Evolutionary conservation across 1,140 invertebrate genomes (phyloP).

Genomic region (Laupala kohalensis): DNA sequence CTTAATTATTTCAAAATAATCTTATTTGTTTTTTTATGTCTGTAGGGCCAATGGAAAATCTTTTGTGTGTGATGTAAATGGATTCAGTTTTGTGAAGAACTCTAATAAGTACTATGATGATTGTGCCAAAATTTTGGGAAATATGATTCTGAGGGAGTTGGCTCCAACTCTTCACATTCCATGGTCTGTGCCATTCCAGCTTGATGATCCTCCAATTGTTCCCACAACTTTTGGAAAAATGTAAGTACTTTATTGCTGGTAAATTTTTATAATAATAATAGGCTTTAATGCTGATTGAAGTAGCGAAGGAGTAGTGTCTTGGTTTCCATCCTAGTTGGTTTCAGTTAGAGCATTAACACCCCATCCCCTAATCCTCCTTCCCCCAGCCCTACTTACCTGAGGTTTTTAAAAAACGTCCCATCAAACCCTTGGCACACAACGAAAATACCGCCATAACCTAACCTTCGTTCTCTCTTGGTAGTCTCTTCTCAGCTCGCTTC

Average conservation of each 20-base stretch:
- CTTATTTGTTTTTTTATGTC: conserved; percentile 18
- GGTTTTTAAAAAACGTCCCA: no score
- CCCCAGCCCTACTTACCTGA: no score
- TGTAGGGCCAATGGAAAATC: conserved; percentile 91
- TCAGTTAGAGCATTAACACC: no score
- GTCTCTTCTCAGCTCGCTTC: no score
- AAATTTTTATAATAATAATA: no score
- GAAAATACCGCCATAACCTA: no score
- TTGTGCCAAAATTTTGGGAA: conserved; percentile 93
- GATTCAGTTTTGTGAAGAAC: conserved; percentile 99
- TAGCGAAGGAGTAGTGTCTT: no score
- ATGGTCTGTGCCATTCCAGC: conserved; percentile 90
- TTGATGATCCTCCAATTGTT: conserved; percentile 97
- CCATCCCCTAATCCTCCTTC: no score
- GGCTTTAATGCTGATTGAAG: no score
- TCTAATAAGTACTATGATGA: conserved; percentile 99
- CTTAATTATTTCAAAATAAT: conserved; percentile 10
- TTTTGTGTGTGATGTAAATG: conserved; percentile 99
- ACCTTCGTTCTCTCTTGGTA: no score
- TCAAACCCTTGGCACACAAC: no score
- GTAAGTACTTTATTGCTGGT: conserved; percentile 40
- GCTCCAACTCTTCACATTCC: conserved; percentile 92
- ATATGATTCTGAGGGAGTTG: conserved; percentile 83
- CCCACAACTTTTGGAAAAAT: conserved; percentile 98
- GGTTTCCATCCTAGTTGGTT: no score